Evolutionary conservation across 2,113 vertebrate genomes (phyloP), one percentile per base, ranked within the genome.

Genomic region (Lamprologus ornatipinnis): DNA sequence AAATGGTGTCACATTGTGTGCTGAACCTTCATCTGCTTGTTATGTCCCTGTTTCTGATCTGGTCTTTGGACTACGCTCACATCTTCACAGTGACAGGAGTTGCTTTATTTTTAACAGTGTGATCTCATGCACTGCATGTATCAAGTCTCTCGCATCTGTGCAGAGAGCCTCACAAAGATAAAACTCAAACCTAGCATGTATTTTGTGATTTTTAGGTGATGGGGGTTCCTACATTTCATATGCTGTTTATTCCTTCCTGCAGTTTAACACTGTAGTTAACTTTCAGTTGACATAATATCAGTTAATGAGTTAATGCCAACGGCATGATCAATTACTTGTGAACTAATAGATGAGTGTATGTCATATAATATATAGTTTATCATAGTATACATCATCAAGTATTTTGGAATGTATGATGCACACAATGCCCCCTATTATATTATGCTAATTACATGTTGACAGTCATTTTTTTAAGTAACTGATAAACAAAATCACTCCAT

Each of bases 1-100:
- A 91, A 93, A 93, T 91, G 89, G 87, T 92, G 90, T 91, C 90
- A 87, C 35, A 11, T 89, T 89, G 49, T 89, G 28, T 60, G 63
- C 78, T 47, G 70, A 54, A 89, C 85, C 49, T 85, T 80, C 42
- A 17, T 80, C 75, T 65, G 80, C 86, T 65, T 73, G 23, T 31
- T 73, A 45, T 58, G 54, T 23, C 33, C 11, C 2, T 31, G 31
- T 19, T 47, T 92, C 28, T 84, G 81, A 75, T 80, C 14, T 21
- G 10, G 63, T 45, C 35, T 26, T 28, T 10, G 68, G 17, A 23
- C 35, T 40, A 4, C 2, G 11, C 42, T 19, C 12, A 13, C 2
- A 47, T 3, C 37, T 79, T 53, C 40, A 26, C 12, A 58, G 35
- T 23, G 19, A 23, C 51, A 40, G 49, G 58, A 37, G 28, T 11